Conservation (phyloP, 2,888 invertebrate species). For the Sinhomidia bicolor region DNA sequence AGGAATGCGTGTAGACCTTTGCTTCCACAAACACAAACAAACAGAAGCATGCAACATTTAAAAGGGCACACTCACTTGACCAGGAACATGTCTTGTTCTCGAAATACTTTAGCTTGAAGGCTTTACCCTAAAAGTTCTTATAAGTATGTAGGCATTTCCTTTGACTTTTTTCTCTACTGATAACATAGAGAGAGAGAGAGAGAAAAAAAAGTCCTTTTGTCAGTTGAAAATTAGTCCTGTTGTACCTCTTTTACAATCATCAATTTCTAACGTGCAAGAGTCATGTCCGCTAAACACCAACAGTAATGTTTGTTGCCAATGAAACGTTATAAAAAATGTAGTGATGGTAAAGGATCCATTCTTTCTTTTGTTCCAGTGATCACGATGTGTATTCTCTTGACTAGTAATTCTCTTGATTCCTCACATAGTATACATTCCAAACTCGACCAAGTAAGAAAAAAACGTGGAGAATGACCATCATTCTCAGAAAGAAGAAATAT, state of each 20-base stretch:
- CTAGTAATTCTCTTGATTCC: constrained; percentile 6
- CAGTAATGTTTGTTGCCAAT: constrained; percentile 12
- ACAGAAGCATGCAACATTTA: constrained; percentile 24
- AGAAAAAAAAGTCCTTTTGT: constrained; percentile 3
- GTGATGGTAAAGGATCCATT: constrained; percentile 58
- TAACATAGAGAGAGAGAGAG: not conserved
- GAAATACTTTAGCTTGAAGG: not conserved
- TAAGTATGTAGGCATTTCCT: not conserved
- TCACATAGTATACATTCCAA: not conserved
- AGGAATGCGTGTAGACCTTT: not conserved
- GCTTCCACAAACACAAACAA: not conserved
- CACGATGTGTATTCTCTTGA: not conserved
- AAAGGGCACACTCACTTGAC: constrained; percentile 4
- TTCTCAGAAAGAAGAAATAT: not conserved
- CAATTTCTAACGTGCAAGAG: constrained; percentile 31
- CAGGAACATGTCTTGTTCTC: constrained; percentile 10
- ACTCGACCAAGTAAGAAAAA: not conserved
- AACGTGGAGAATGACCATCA: not conserved
- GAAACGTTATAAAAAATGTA: constrained; percentile 60
- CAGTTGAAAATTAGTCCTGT: constrained; percentile 49
- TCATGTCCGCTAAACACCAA: not conserved
- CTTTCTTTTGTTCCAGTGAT: constrained; percentile 41
- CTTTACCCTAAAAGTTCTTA: not conserved
- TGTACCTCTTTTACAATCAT: constrained; percentile 56
- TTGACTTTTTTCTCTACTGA: constrained; percentile 11